phyloP scores from a whole-genome alignment of 2,797 vertebrate species.

The Pseudochromis fuscus region DNA sequence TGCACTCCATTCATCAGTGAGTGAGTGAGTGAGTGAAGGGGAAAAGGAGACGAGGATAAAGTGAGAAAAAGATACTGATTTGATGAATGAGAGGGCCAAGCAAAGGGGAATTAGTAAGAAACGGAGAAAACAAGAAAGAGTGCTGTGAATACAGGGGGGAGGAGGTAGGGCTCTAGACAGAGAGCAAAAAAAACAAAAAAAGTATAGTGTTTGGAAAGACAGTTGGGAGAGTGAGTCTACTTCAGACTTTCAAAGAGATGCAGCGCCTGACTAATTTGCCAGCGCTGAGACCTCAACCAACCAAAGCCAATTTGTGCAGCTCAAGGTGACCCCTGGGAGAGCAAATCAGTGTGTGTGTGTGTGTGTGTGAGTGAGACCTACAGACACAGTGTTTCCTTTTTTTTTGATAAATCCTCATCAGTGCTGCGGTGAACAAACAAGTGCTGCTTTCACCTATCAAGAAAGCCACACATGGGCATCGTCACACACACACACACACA shows the following conservation, averaged over 20 bases:
- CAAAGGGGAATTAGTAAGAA: constrained; percentile 25
- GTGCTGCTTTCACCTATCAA: constrained; percentile 54
- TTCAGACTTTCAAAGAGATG: constrained; percentile 69
- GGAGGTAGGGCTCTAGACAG: background rate
- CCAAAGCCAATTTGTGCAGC: constrained; percentile 74
- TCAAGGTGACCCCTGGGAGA: constrained; percentile 75
- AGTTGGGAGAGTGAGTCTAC: constrained; percentile 44
- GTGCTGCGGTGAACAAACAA: constrained; percentile 59
- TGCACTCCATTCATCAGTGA: constrained; percentile 64
- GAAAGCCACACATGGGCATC: constrained; percentile 39
- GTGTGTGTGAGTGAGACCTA: constrained; percentile 28
- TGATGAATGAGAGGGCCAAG: constrained; percentile 51
- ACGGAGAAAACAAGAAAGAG: constrained; percentile 33
- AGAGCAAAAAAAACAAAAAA: constrained; percentile 54
- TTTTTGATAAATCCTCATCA: constrained; percentile 57
- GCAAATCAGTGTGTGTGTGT: constrained; percentile 37
- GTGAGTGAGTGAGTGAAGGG: constrained; percentile 22
- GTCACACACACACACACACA: constrained; percentile 17
- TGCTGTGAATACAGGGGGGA: constrained; percentile 13
- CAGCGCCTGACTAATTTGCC: constrained; percentile 71
- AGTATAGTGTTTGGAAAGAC: constrained; percentile 43
- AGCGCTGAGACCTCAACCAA: constrained; percentile 66
- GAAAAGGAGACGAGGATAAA: constrained; percentile 35
- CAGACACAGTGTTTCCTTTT: constrained; percentile 26
- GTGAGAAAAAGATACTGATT: constrained; percentile 37